A percentile compares a stretch with the other conserved stretches of the same genome.
These are phyloP conservation scores for Eumeta japonica DNA, from an alignment of 1,140 invertebrate genomes.

Conservation along the genomic window DNA sequence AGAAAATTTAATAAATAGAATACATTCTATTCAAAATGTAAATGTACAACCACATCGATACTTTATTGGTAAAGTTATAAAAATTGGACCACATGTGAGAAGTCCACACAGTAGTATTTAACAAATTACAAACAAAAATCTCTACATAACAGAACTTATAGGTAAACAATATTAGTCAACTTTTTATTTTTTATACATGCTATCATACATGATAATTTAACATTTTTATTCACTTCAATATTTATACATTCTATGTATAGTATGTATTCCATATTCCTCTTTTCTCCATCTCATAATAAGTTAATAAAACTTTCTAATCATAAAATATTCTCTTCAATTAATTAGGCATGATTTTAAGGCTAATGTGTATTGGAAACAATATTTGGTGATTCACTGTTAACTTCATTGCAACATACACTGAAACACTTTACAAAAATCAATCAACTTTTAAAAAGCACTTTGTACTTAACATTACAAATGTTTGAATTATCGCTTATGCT, in stretches of 20 bases:
- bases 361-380: constrained; percentile 53
- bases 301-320: constrained; percentile 50
- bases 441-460: constrained; percentile 42
- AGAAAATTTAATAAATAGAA: constrained; percentile 37
- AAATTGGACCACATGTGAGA: constrained; percentile 54
- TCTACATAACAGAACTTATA: constrained; percentile 58
- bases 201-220: constrained; percentile 54
- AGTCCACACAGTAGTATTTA: constrained; percentile 49
- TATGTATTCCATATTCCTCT: constrained; percentile 40
- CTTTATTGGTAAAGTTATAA: constrained; percentile 58
- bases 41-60: constrained; percentile 56
- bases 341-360: constrained; percentile 54
- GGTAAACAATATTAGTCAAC: constrained; percentile 47
- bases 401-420: too few species aligned
- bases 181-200: constrained; percentile 53
- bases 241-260: constrained; percentile 54
- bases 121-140: constrained; percentile 58
- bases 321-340: constrained; percentile 55
- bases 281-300: constrained; percentile 54
- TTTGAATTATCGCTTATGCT: too few species aligned
- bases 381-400: constrained; percentile 50
- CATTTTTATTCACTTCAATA: constrained; percentile 46
- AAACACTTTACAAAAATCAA: too few species aligned
- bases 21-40: constrained; percentile 40
- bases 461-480: too few species aligned